Base-by-base conservation (phyloP, 2,113 vertebrate species). In the Zeus faber region DNA sequence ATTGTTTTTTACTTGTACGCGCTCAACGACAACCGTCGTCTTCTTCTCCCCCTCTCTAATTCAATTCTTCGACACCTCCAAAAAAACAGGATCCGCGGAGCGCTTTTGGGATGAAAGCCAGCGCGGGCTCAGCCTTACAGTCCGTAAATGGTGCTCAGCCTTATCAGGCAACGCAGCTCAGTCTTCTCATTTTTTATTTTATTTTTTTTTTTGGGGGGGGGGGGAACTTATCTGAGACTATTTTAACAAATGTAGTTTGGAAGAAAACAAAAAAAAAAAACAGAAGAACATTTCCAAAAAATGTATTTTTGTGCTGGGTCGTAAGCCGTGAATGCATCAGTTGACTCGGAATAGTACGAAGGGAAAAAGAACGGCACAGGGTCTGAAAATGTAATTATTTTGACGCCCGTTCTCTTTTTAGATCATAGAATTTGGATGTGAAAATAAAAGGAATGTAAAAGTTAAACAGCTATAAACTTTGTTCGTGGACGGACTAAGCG, bases 111-210 rank as follows among this genome's bases (percentile, higher is more conserved):
- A n/a, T n/a, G n/a, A n/a, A n/a, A n/a, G n/a, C n/a, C n/a, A n/a
- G n/a, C n/a, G n/a, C n/a, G n/a, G n/a, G n/a, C n/a, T n/a, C n/a
- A n/a, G n/a, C n/a, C n/a, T n/a, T n/a, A n/a, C n/a, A n/a, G n/a
- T n/a, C n/a, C n/a, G n/a, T n/a, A n/a, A 49, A 69, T 65, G 54
- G 17, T 66, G 39, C 25, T 62, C 22, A 14, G 70, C 33, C 83
- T 82, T 79, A 86, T 86, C 71, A 14, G 41, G 45, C 58, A 68
- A 53, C 14, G 72, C 77, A 85, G 74, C 69, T 56, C 43, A 58
- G 53, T 68, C 37, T 66, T 37, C n/a, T 37, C 33, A 14, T 37
- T 37, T 14, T 37, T 37, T 9, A 6, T 35, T 10, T 2, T 14
- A 6, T 37, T 37, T 37, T 37, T 37, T 37, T 44, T 22, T 85